A percentile compares a stretch with the other conserved stretches of the same genome.
Conservation (phyloP, 2,888 invertebrate genomes). For the Rhabditoides inermis region DNA sequence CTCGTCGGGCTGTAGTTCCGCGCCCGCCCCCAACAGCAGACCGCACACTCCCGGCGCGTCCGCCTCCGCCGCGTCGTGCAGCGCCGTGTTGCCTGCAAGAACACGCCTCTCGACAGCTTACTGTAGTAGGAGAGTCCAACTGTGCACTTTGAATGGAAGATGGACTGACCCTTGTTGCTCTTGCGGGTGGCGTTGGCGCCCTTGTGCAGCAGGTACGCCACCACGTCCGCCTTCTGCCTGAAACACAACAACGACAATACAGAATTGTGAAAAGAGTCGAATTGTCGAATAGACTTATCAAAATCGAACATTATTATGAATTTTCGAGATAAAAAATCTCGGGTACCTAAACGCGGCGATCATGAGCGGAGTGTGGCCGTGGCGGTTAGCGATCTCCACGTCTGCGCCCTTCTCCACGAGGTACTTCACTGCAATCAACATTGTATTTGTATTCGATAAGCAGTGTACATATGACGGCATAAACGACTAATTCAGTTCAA, state of each 20-base stretch:
- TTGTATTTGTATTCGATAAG: neutral
- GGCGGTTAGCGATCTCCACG: slow-evolving; percentile 84
- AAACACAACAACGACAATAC: too few relatives aligned
- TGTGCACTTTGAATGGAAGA: neutral
- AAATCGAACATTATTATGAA: too few relatives aligned
- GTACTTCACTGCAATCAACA: slow-evolving; percentile 63
- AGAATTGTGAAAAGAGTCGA: too few relatives aligned
- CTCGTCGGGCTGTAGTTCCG: slow-evolving; percentile 69
- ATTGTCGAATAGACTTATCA: too few relatives aligned
- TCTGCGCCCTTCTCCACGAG: slow-evolving; percentile 84
- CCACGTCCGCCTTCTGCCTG: slow-evolving; percentile 18
- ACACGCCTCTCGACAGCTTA: too few relatives aligned
- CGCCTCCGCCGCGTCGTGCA: slow-evolving; percentile 93
- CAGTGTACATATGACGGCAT: neutral
- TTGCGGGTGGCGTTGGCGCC: slow-evolving; percentile 15
- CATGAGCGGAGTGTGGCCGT: slow-evolving; percentile 85
- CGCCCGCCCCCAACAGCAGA: slow-evolving; percentile 75
- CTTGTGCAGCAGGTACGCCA: slow-evolving; percentile 9
- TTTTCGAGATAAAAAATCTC: too few relatives aligned
- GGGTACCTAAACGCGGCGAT: too few relatives aligned
- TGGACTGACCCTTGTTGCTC: slow-evolving; percentile 12
- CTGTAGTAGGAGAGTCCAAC: too few relatives aligned
- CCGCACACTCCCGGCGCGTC: slow-evolving; percentile 85
- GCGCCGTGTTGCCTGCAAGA: slow-evolving; percentile 82
- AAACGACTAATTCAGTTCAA: too few relatives aligned